Percentiles rank a stretch among this genome's conserved stretches.
These are phyloP conservation scores for Stylophora pistillata DNA, from an alignment of 64 coral and sea anemone genomes.

Conservation along the genomic window DNA sequence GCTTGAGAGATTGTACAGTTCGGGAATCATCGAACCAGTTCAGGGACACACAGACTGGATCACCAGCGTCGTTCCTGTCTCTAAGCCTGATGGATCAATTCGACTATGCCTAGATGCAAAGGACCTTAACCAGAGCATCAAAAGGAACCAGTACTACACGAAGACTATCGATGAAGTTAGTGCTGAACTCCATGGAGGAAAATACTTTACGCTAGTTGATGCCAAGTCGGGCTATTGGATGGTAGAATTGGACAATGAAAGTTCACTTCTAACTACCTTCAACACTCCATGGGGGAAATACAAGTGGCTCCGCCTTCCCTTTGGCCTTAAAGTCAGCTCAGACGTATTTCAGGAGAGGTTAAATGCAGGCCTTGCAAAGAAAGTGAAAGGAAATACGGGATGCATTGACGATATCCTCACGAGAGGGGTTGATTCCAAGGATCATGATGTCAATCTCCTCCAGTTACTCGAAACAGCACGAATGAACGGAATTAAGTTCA, in stretches of 20 bases:
- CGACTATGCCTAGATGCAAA: conserved; percentile 44
- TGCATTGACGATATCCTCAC: conserved; percentile 45
- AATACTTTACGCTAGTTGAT: conserved; percentile 36
- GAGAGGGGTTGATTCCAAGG: conserved; percentile 8
- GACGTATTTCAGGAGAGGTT: conserved; percentile 46
- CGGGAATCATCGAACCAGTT: too few relatives aligned
- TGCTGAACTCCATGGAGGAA: conserved; percentile 21
- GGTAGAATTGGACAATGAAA: not conserved
- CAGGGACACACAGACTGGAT: conserved; percentile 52
- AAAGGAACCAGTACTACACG: conserved; percentile 16
- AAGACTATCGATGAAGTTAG: conserved; percentile 31
- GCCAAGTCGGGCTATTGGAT: not conserved
- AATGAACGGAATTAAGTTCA: conserved; percentile 42
- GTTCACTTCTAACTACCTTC: conserved; percentile 2
- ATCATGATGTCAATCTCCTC: conserved; percentile 40
- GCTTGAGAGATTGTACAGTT: conserved; percentile 30
- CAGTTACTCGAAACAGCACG: conserved; percentile 23
- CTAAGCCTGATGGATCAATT: conserved; percentile 48
- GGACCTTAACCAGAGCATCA: conserved; percentile 45
- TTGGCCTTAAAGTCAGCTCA: conserved; percentile 36
- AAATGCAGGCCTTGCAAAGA: conserved; percentile 28
- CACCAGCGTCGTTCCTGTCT: conserved; percentile 25
- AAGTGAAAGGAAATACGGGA: conserved; percentile 17
- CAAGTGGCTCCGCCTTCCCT: conserved; percentile 48
- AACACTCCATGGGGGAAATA: conserved; percentile 50